Evolutionary conservation across 92 coral and sea anemone species (phyloP).

Genomic region (Ricordea florida): DNA sequence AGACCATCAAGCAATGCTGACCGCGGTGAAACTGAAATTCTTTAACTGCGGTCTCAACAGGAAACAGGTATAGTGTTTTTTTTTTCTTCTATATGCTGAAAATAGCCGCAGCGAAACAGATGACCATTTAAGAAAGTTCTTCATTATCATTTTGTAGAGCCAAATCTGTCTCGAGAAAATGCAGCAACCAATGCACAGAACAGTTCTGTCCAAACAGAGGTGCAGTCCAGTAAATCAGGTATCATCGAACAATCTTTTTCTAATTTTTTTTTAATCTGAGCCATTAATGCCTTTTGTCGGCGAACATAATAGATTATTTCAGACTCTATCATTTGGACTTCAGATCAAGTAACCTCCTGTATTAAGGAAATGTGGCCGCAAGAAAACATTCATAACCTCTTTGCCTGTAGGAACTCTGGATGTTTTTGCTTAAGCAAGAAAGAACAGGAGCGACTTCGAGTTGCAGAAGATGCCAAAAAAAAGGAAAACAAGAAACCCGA

Average conservation of each 20-base stretch:
- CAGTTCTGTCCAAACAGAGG: conserved; percentile 6
- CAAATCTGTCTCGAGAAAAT: conserved; percentile 9
- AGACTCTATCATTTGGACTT: conserved; percentile 20
- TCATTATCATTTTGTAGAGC: neutral
- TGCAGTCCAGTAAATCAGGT: conserved; percentile 7
- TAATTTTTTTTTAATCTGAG: neutral
- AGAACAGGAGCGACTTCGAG: neutral
- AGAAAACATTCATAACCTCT: neutral
- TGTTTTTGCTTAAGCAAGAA: neutral
- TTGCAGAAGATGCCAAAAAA: neutral
- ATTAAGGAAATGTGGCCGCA: neutral
- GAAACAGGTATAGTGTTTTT: neutral
- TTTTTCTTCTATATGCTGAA: neutral
- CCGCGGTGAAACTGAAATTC: neutral
- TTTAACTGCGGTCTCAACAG: conserved; percentile 3
- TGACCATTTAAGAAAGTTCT: neutral
- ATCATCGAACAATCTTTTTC: neutral
- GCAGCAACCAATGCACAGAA: neutral
- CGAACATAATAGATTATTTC: neutral
- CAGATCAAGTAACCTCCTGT: neutral
- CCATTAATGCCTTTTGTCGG: conserved; percentile 4
- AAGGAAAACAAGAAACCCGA: neutral
- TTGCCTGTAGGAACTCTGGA: neutral
- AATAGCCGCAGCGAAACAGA: too few relatives aligned
- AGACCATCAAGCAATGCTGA: neutral